These are phyloP conservation scores for Patella ulyssiponensis DNA, from an alignment of 2,888 invertebrate genomes.

Conservation along the genomic window DNA sequence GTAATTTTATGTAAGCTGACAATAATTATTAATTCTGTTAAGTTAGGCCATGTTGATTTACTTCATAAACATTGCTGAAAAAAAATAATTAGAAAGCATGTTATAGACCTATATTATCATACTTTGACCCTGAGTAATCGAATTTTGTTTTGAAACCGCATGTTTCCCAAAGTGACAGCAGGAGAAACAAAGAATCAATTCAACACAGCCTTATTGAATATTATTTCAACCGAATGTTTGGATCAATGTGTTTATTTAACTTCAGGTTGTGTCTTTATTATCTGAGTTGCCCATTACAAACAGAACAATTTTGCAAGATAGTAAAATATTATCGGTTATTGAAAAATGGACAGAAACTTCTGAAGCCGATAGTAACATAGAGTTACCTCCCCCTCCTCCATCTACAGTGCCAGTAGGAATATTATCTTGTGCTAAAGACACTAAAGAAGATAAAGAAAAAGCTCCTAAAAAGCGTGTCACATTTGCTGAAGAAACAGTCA, in stretches of 20 bases:
- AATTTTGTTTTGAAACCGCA: no score
- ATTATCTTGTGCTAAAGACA: slow-evolving; percentile 43
- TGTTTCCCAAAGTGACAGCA: no score
- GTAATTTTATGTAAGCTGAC: no score
- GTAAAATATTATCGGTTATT: slow-evolving; percentile 87
- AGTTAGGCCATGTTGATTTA: no score
- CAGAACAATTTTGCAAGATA: slow-evolving; percentile 92
- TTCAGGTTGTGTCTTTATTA: slow-evolving; percentile 84
- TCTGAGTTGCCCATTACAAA: slow-evolving; percentile 91
- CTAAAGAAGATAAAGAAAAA: slow-evolving; percentile 40
- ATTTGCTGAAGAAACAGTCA: slow-evolving; percentile 61
- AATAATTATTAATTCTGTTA: no score
- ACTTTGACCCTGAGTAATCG: no score
- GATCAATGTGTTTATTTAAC: slow-evolving; percentile 17
- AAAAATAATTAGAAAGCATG: no score
- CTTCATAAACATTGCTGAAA: no score
- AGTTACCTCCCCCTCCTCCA: slow-evolving; percentile 30
- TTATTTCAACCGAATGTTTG: no score
- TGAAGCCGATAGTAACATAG: slow-evolving; percentile 31
- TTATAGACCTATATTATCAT: no score
- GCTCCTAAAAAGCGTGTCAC: slow-evolving; percentile 57
- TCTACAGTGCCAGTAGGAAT: slow-evolving; percentile 53
- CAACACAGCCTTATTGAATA: no score
- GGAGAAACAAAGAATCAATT: no score
- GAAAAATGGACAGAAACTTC: slow-evolving; percentile 82